Evolutionary conservation across 2,113 vertebrate genomes (phyloP).

Genomic region (zebrafish (Danio rerio)): GRCz12tu NC_133177.1:19799501-19800000

Average conservation of each 20-base stretch:
- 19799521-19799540: no score
- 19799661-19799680: neutral
- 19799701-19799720: neutral
- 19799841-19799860: neutral
- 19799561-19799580: no score
- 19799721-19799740: neutral
- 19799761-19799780: neutral
- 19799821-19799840: neutral
- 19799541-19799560: no score
- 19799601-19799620: no score
- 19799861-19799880: neutral
- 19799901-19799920: neutral
- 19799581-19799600: no score
- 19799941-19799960: neutral
- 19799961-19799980: no score
- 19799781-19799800: neutral
- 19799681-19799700: neutral
- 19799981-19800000: neutral
- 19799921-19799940: neutral
- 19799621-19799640: no score
- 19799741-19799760: neutral
- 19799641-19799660: neutral
- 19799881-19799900: neutral
- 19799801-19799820: neutral
- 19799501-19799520: no score